Conservation (phyloP, 2,888 invertebrate genomes). For the Icerya purchasi region DNA sequence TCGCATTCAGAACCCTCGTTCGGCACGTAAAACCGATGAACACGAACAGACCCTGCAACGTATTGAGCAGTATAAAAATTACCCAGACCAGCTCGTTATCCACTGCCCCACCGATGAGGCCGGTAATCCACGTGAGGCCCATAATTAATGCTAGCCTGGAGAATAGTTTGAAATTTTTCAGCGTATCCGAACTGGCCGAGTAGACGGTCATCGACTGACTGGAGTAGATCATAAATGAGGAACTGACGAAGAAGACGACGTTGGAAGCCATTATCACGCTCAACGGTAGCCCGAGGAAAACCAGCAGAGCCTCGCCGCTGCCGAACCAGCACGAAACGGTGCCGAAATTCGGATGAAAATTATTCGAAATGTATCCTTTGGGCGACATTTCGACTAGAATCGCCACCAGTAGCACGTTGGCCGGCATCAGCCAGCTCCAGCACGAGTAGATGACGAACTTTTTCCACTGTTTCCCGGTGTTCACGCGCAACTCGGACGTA, state of each 20-base stretch:
- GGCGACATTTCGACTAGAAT: conserved; percentile 24
- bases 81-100: conserved; percentile 27
- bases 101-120: conserved; percentile 27
- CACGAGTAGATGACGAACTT: conserved; percentile 27
- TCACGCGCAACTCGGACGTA: conserved; percentile 27
- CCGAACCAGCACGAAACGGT: conserved; percentile 30
- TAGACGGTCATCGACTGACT: conserved; percentile 23
- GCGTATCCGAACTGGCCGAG: conserved; percentile 21
- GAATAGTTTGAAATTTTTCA: conserved; percentile 26
- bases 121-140: conserved; percentile 30
- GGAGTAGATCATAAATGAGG: conserved; percentile 26
- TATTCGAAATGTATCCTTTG: conserved; percentile 14
- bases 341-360: conserved; percentile 28
- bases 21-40: conserved; percentile 30
- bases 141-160: conserved; percentile 28
- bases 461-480: conserved; percentile 24
- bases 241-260: conserved; percentile 26
- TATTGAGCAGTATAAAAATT: conserved; percentile 28
- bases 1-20: conserved; percentile 24
- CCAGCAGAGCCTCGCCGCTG: conserved; percentile 27
- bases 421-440: conserved; percentile 27
- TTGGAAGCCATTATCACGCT: conserved; percentile 27
- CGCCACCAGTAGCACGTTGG: conserved; percentile 23
- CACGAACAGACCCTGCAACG: conserved; percentile 30
- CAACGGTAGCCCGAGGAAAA: conserved; percentile 30